A percentile compares a stretch with the other conserved stretches of the same genome.
These are phyloP conservation scores for Acipenser transmontanus DNA, from an alignment of 2,797 vertebrate species.

Conservation along the genomic window DNA sequence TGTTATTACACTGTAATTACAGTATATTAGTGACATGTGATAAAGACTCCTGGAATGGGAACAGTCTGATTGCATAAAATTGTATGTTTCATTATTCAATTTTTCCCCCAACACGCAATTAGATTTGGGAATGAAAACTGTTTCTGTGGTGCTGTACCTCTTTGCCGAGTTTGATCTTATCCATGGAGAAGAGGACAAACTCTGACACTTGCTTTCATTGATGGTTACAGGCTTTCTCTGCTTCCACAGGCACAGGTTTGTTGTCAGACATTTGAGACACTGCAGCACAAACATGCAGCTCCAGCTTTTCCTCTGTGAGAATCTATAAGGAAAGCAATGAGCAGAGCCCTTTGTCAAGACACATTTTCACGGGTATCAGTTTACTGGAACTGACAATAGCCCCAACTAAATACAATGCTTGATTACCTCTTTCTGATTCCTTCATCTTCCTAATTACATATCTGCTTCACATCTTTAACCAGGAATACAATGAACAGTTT, in stretches of 20 bases:
- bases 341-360: constrained; percentile 15
- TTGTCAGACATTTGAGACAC: constrained; percentile 27
- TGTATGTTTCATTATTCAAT: no score
- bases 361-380: constrained; percentile 20
- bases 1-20: no score
- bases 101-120: background rate
- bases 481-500: no score
- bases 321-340: constrained; percentile 31
- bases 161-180: constrained; percentile 28
- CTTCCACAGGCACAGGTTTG: constrained; percentile 20
- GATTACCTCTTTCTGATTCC: background rate
- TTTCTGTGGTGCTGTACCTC: constrained; percentile 24
- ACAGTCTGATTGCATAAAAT: no score
- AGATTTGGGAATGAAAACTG: background rate
- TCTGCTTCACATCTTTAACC: background rate
- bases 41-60: no score
- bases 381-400: constrained; percentile 18
- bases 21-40: no score
- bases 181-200: constrained; percentile 38
- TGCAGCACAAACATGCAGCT: constrained; percentile 37
- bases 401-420: background rate
- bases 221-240: constrained; percentile 18
- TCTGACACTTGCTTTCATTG: constrained; percentile 23
- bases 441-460: background rate
- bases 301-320: constrained; percentile 35